Conservation (phyloP, 2,888 invertebrate genomes). For the Halictus ligatus region DNA sequence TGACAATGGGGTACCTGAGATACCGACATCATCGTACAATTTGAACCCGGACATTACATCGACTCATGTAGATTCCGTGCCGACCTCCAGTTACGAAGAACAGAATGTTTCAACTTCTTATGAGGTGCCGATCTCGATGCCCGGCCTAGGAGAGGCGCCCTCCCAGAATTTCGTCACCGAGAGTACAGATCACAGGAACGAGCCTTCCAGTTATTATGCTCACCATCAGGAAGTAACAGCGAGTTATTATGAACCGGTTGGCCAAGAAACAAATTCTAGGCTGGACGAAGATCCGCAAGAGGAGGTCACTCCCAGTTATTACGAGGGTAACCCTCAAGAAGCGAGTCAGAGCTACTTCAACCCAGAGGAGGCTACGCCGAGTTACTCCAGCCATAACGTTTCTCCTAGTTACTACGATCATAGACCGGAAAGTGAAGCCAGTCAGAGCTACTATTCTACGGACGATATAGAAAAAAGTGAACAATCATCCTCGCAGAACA, state of each 20-base stretch:
- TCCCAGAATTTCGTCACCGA: conserved; percentile 81
- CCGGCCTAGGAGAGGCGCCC: conserved; percentile 78
- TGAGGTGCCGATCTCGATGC: conserved; percentile 81
- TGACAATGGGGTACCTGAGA: conserved; percentile 82
- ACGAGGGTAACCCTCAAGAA: conserved; percentile 76
- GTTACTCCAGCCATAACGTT: conserved; percentile 77
- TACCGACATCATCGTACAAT: conserved; percentile 81
- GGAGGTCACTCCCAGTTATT: conserved; percentile 79
- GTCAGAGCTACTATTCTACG: conserved; percentile 80
- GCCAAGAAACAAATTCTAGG: conserved; percentile 75
- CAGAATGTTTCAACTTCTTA: conserved; percentile 82
- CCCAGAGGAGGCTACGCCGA: conserved; percentile 77
- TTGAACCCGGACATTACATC: conserved; percentile 81
- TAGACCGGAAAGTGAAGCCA: conserved; percentile 80
- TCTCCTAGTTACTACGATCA: conserved; percentile 80
- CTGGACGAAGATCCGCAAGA: conserved; percentile 78
- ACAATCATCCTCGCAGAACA: conserved; percentile 76
- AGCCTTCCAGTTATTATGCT: conserved; percentile 80
- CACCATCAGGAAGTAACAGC: conserved; percentile 77
- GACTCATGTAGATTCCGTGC: conserved; percentile 78
- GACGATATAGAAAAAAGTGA: conserved; percentile 76
- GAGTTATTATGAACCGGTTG: conserved; percentile 77
- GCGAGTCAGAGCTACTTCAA: conserved; percentile 81
- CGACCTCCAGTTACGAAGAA: conserved; percentile 81
- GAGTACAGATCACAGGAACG: conserved; percentile 77